Evolutionary conservation across 2,797 vertebrate species (phyloP), one percentile per base, ranked within the genome.

Genomic region (Chrysolophus pictus): DNA sequence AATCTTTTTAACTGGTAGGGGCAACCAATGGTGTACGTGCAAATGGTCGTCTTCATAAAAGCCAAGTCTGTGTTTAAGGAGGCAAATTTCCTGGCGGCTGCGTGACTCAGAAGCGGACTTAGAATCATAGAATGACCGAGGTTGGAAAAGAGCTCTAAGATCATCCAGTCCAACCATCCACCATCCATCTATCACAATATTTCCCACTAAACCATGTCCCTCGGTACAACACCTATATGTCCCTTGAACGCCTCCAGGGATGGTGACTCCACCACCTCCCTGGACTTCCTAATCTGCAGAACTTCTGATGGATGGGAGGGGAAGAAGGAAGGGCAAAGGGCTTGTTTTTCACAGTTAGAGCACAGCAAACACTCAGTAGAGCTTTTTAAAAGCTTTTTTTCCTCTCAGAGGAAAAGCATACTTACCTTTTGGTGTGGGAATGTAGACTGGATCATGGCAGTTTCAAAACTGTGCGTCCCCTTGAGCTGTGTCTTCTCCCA

Each of bases 401-500:
- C 6, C 6, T 3, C 0, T 7, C 59, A 8, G 35, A n/a, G 8
- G 12, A 53, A 63, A 2, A 7, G 37, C 17, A 1, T 11, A 18
- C 71, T 96, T 95, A 98, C 99, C 99, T 99, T 99, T 86, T 98
- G 98, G 85, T 98, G 98, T 12, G 98, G 98, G 91, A 99, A 98
- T 1, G 96, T 97, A 53, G 97, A 98, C 86, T 99, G 98, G 26
- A 98, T 98, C 97, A 99, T 98, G 76, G 98, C 98, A 51, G 98
- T 96, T 94, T 98, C 98, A 73, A 99, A 99, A 96, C 98, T 99
- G 96, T 98, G 98, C 2, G 93, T 96, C 76, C 98, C 98, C 64
- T 98, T 98, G 11, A 98, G 95, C 96, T 98, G 98, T 0, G 98
- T 98, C 97, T 98, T 98, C 96, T 98, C 98, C 99, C 99, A 99